A percentile compares a stretch with the other conserved stretches of the same genome.
Evolutionary conservation across 2,888 invertebrate species (phyloP).

Genomic region (Tenthredo distinguenda): DNA sequence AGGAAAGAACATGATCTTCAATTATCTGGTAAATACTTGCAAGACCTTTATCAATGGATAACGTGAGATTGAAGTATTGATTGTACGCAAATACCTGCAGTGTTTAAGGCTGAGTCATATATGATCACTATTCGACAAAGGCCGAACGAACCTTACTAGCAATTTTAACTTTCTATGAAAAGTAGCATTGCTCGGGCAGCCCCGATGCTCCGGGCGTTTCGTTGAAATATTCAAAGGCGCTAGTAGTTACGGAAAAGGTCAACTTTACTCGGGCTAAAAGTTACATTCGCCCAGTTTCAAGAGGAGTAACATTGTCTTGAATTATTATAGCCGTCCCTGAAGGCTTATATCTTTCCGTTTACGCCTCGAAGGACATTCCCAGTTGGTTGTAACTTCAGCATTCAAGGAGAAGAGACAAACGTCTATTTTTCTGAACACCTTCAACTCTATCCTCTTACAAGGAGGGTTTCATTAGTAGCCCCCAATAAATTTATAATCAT

Average conservation of each 20-base stretch:
- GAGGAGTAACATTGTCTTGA: constrained; percentile 40
- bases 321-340: constrained; percentile 40
- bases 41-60: neutral
- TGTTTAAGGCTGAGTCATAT: constrained; percentile 20
- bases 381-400: constrained; percentile 44
- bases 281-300: constrained; percentile 33
- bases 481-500: constrained; percentile 1
- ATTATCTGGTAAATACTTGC: neutral
- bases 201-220: constrained; percentile 36
- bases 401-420: constrained; percentile 6
- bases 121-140: constrained; percentile 20
- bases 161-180: constrained; percentile 35
- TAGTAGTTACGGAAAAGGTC: constrained; percentile 38
- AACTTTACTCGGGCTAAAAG: constrained; percentile 32
- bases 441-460: neutral
- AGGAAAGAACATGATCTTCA: neutral
- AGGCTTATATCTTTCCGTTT: constrained; percentile 50
- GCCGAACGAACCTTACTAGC: neutral
- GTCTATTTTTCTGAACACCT: constrained; percentile 19
- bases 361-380: constrained; percentile 45
- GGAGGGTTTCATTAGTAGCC: neutral
- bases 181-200: constrained; percentile 23
- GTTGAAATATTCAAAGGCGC: constrained; percentile 42
- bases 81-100: neutral
- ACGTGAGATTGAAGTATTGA: neutral